These are phyloP conservation scores for Bujurquina vittata DNA, from an alignment of 2,113 vertebrate species.

Conservation along the genomic window DNA sequence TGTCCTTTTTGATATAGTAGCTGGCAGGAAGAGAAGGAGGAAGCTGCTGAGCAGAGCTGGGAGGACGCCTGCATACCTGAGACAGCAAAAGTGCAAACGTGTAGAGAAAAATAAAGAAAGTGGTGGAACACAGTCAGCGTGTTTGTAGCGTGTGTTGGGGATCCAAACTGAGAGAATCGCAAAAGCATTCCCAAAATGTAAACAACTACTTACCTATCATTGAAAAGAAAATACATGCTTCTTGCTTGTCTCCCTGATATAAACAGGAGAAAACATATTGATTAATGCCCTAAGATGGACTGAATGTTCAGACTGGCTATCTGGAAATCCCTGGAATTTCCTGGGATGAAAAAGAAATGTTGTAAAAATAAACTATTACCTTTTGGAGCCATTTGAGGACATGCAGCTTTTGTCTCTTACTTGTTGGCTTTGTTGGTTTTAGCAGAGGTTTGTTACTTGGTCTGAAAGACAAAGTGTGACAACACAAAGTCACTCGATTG, in stretches of 20 bases:
- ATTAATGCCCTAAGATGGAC: slow-evolving; percentile 36
- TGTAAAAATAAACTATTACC: too few species aligned
- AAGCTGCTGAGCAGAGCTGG: too few species aligned
- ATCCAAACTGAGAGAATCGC: too few species aligned
- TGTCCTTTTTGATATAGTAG: too few species aligned
- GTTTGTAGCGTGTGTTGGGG: too few species aligned
- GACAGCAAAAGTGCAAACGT: too few species aligned
- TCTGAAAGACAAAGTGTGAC: neutral
- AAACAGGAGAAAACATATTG: slow-evolving; percentile 15
- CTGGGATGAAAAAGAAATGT: too few species aligned
- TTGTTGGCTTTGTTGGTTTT: neutral
- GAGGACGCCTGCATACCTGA: too few species aligned
- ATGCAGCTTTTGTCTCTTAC: neutral
- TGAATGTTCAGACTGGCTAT: neutral
- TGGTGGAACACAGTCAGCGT: too few species aligned
- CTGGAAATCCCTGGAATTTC: too few species aligned
- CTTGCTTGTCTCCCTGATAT: neutral
- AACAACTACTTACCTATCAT: neutral
- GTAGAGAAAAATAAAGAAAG: too few species aligned
- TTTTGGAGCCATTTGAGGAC: neutral
- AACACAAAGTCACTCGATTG: neutral
- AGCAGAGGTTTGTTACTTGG: neutral
- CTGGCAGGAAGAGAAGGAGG: too few species aligned
- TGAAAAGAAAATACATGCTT: neutral
- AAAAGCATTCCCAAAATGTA: neutral